Evolutionary conservation across 1,140 invertebrate genomes (phyloP).

Genomic region (Dryas iulia): DNA sequence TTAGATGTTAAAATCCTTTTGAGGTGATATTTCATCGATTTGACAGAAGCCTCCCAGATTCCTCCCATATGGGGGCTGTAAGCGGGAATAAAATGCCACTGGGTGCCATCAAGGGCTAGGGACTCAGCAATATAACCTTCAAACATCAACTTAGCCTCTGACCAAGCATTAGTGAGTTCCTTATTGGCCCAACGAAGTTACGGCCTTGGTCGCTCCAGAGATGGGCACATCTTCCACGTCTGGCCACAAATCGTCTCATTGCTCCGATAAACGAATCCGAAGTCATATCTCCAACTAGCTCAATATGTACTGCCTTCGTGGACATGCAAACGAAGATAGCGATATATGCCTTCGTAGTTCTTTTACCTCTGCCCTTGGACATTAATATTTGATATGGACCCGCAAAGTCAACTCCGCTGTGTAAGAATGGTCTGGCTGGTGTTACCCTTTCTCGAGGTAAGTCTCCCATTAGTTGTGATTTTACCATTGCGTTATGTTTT

Average conservation of each 20-base stretch:
- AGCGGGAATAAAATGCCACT: too few relatives aligned
- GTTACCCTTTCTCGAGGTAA: constrained; percentile 18
- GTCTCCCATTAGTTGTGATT: constrained; percentile 28
- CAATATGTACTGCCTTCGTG: constrained; percentile 22
- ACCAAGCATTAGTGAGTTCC: neutral
- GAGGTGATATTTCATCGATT: too few relatives aligned
- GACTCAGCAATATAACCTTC: too few relatives aligned
- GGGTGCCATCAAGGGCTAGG: too few relatives aligned
- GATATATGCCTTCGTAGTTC: constrained; percentile 21
- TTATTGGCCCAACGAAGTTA: neutral
- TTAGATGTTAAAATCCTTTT: too few relatives aligned
- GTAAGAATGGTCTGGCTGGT: constrained; percentile 21
- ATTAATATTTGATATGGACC: constrained; percentile 18
- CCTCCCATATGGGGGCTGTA: too few relatives aligned
- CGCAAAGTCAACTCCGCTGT: neutral
- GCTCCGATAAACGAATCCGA: constrained; percentile 1
- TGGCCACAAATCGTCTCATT: neutral
- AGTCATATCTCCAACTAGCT: neutral
- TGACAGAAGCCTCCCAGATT: too few relatives aligned
- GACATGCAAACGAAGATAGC: constrained; percentile 26
- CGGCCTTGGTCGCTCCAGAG: neutral
- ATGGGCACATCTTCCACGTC: neutral
- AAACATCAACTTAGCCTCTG: neutral
- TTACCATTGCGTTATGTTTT: too few relatives aligned
- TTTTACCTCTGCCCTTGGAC: constrained; percentile 14